Conservation (phyloP, 2,888 invertebrate species). For the Calliopum simillimum region DNA sequence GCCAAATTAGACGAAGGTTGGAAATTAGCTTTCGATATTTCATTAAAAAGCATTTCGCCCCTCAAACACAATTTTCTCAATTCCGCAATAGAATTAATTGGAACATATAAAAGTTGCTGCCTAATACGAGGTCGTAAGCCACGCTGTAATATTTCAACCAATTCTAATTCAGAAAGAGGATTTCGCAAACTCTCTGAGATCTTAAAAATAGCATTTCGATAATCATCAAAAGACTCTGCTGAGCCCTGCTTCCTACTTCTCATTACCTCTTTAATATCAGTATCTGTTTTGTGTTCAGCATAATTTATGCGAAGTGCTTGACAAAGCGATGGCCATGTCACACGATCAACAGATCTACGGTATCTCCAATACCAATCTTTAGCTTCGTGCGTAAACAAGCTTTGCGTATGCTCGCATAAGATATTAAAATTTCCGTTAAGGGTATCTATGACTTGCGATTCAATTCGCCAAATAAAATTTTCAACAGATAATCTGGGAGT, state of each 20-base stretch:
- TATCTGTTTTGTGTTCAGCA: slow-evolving; percentile 25
- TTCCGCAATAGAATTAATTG: slow-evolving; percentile 32
- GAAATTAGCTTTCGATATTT: slow-evolving; percentile 5
- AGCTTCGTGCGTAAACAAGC: slow-evolving; percentile 10
- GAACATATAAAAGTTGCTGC: slow-evolving; percentile 31
- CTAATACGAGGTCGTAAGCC: slow-evolving; percentile 26
- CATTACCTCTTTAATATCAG: slow-evolving; percentile 30
- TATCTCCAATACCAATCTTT: slow-evolving; percentile 26
- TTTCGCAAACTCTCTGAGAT: slow-evolving; percentile 24
- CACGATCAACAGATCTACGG: slow-evolving; percentile 7
- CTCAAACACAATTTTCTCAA: slow-evolving; percentile 29
- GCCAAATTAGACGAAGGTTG: too few relatives aligned
- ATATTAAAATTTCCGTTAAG: slow-evolving; percentile 10
- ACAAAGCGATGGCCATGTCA: slow-evolving; percentile 28
- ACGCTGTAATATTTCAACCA: slow-evolving; percentile 37
- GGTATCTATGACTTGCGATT: slow-evolving; percentile 19
- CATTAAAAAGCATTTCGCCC: slow-evolving; percentile 34
- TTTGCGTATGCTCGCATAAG: slow-evolving; percentile 4
- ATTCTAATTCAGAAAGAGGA: slow-evolving; percentile 21
- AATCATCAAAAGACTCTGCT: slow-evolving; percentile 30
- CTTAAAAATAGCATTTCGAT: slow-evolving; percentile 32
- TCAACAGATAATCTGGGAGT: slow-evolving; percentile 15
- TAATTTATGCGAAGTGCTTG: slow-evolving; percentile 34
- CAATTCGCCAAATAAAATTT: slow-evolving; percentile 17
- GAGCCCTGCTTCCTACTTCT: slow-evolving; percentile 28